Percentiles rank a stretch among this genome's conserved stretches.
phyloP scores from a whole-genome alignment of 1,140 invertebrate species.

The Brachionus manjavacas region DNA sequence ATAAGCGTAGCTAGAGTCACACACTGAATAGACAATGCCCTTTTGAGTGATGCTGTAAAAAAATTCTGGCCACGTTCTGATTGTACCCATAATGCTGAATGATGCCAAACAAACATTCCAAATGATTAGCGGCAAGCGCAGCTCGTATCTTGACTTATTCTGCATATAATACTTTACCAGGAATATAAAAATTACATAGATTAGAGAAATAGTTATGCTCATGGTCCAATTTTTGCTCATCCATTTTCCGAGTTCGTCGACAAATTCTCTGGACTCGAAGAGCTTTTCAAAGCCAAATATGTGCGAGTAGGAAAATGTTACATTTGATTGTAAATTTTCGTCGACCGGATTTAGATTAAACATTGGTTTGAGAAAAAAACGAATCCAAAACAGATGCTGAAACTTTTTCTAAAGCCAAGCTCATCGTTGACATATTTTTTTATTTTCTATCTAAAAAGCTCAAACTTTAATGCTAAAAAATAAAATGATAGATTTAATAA shows the following conservation, averaged over 20 bases:
- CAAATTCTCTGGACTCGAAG: slow-evolving; percentile 34
- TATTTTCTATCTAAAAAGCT: not conserved
- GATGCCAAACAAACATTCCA: slow-evolving; percentile 87
- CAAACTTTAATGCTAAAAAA: not conserved
- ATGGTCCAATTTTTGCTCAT: slow-evolving; percentile 91
- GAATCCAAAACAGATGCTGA: not conserved
- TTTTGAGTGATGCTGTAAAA: slow-evolving; percentile 75
- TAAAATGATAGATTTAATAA: not conserved
- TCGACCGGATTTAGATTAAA: not conserved
- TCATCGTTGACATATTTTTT: slow-evolving; percentile 24
- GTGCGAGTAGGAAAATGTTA: not conserved
- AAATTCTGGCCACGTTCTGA: slow-evolving; percentile 65
- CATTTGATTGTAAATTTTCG: not conserved
- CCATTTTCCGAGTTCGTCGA: slow-evolving; percentile 62
- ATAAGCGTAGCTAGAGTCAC: slow-evolving; percentile 60
- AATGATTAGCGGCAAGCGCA: slow-evolving; percentile 73
- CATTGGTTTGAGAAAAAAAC: slow-evolving; percentile 18
- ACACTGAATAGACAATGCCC: slow-evolving; percentile 87
- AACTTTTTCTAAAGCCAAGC: slow-evolving; percentile 12
- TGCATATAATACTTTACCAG: slow-evolving; percentile 86
- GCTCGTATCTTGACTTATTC: slow-evolving; percentile 75
- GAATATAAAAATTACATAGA: slow-evolving; percentile 90
- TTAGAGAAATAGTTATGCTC: slow-evolving; percentile 68
- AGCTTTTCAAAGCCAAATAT: slow-evolving; percentile 34
- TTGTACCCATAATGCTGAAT: slow-evolving; percentile 88